Percentiles rank a stretch among this genome's conserved stretches.
Conservation (phyloP, 1,140 invertebrate species). For the Eurosta solidaginis region DNA sequence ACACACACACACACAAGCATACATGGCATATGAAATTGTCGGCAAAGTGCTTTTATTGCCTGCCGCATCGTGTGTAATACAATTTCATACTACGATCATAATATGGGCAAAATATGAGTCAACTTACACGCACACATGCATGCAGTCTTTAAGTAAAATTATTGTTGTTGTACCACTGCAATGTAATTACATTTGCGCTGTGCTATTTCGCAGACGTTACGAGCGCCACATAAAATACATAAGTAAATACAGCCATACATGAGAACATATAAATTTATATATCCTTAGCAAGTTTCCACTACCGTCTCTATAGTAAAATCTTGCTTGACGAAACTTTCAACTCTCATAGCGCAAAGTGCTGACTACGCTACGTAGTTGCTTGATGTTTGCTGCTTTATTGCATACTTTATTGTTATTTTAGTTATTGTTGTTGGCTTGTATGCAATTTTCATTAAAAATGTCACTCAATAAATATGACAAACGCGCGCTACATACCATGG, state of each 20-base stretch:
- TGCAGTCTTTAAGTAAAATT: too few relatives aligned
- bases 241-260: not conserved
- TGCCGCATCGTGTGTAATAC: not conserved
- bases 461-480: conserved; percentile 17
- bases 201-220: not conserved
- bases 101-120: not conserved
- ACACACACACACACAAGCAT: not conserved
- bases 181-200: conserved; percentile 11
- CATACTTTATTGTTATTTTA: not conserved
- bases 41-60: not conserved
- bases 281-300: not conserved
- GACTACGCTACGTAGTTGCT: not conserved
- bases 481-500: not conserved
- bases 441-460: conserved; percentile 21
- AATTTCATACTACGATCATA: not conserved
- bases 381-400: not conserved
- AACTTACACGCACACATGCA: not conserved
- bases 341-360: not conserved
- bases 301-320: not conserved
- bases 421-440: not conserved
- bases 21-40: too few relatives aligned
- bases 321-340: not conserved
- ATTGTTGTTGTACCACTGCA: not conserved
- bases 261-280: too few relatives aligned
- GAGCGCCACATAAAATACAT: not conserved